These are phyloP conservation scores for Prunella himalayana DNA, from an alignment of 2,113 vertebrate genomes.

Conservation along the genomic window DNA sequence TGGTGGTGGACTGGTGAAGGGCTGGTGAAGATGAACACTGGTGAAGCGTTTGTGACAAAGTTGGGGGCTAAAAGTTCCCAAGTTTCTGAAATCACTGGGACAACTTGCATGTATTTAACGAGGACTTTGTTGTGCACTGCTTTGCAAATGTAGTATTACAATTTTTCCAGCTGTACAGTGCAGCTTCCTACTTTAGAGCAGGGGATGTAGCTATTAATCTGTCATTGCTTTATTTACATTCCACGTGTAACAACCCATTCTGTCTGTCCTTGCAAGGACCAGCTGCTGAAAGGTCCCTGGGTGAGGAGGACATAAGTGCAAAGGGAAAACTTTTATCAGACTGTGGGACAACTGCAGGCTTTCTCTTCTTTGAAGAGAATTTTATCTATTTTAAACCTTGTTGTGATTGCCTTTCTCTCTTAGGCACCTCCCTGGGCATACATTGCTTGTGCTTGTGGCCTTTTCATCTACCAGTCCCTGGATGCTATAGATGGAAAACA, in stretches of 20 bases:
- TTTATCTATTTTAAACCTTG: not conserved
- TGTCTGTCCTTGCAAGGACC: not conserved
- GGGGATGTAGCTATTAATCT: not conserved
- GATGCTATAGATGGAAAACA: constrained; percentile 98
- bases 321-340: not conserved
- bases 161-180: not conserved
- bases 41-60: not conserved
- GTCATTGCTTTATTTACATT: not conserved
- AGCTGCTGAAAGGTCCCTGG: not conserved
- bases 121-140: accelerated
- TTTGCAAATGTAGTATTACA: not conserved
- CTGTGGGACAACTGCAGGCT: not conserved
- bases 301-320: not conserved
- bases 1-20: not conserved
- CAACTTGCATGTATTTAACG: not conserved
- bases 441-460: constrained; percentile 89
- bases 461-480: constrained; percentile 97
- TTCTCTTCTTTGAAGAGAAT: not conserved
- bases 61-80: not conserved
- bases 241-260: not conserved
- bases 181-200: not conserved
- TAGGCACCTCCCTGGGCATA: constrained; percentile 97
- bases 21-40: not conserved
- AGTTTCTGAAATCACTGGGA: not conserved
- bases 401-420: not conserved